These are phyloP conservation scores for Synanceia verrucosa DNA, from an alignment of 2,797 vertebrate genomes.

Conservation along the genomic window DNA sequence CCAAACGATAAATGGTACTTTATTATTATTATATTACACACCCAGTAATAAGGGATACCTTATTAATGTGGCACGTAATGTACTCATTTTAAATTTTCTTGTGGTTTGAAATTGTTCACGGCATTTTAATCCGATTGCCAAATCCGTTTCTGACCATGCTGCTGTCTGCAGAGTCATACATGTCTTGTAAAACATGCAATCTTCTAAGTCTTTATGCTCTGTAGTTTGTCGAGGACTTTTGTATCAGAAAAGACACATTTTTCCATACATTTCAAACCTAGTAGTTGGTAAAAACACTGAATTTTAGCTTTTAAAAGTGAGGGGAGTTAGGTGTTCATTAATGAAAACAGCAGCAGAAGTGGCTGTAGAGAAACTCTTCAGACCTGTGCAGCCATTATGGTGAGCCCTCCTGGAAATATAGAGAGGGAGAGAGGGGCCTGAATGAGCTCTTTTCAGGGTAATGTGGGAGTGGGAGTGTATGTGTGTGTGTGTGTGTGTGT, in stretches of 20 bases:
- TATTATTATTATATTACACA: too few species aligned
- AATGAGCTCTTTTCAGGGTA: conserved; percentile 47
- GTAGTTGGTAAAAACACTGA: conserved; percentile 12
- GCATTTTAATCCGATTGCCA: background rate
- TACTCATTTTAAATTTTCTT: background rate
- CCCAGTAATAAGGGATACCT: too few species aligned
- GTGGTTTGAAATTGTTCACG: too few species aligned
- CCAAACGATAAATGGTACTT: too few species aligned
- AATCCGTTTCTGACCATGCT: background rate
- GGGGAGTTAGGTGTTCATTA: conserved; percentile 40
- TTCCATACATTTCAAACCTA: background rate
- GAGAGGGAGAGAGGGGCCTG: conserved; percentile 45
- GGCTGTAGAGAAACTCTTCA: conserved; percentile 46
- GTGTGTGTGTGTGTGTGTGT: background rate
- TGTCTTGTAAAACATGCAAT: background rate
- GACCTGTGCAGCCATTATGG: conserved; percentile 52
- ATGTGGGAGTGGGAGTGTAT: conserved; percentile 47
- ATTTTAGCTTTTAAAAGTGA: conserved; percentile 41
- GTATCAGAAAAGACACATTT: background rate
- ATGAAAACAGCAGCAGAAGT: conserved; percentile 46
- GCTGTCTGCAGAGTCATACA: background rate
- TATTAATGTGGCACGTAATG: too few species aligned
- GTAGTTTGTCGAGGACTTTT: background rate
- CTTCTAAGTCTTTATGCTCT: background rate
- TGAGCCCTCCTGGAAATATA: conserved; percentile 40